Evolutionary conservation across 2,888 invertebrate species (phyloP).

Genomic region (Amiota minor): DNA sequence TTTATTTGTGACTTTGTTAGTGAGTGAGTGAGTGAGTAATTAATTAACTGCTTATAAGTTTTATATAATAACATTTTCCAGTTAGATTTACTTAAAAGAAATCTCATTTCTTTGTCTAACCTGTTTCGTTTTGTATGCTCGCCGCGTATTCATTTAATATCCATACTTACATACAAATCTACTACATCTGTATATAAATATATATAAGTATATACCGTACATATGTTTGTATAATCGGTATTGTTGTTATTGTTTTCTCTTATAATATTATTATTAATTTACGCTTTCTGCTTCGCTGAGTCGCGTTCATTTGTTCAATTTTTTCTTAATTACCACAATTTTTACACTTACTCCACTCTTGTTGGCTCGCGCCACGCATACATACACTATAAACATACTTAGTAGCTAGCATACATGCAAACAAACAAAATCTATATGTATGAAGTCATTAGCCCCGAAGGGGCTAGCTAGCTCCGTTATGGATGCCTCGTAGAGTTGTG

Average conservation of each 20-base stretch:
- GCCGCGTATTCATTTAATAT: conserved; percentile 39
- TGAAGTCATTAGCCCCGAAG: conserved; percentile 53
- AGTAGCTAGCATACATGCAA: too few relatives aligned
- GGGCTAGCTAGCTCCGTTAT: too few relatives aligned
- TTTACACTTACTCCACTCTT: conserved; percentile 28
- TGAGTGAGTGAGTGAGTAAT: conserved; percentile 33
- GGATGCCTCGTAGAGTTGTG: neutral
- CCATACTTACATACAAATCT: neutral
- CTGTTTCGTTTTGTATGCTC: conserved; percentile 37
- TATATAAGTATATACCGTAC: too few relatives aligned
- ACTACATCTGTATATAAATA: neutral
- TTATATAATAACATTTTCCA: conserved; percentile 45
- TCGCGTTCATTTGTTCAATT: neutral
- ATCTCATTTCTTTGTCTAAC: conserved; percentile 30
- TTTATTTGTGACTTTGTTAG: conserved; percentile 11
- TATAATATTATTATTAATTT: conserved; percentile 50
- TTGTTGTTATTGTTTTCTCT: neutral
- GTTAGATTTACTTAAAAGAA: conserved; percentile 31
- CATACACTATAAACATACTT: too few relatives aligned
- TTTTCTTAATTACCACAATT: conserved; percentile 51
- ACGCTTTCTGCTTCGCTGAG: conserved; percentile 62
- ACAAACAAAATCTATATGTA: conserved; percentile 13
- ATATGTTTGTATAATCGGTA: too few relatives aligned
- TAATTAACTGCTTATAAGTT: conserved; percentile 6
- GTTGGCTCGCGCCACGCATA: conserved; percentile 40